Evolutionary conservation across 2,888 invertebrate species (phyloP), one percentile per base, ranked within the genome.

Genomic region (Heliconius cydno): DNA sequence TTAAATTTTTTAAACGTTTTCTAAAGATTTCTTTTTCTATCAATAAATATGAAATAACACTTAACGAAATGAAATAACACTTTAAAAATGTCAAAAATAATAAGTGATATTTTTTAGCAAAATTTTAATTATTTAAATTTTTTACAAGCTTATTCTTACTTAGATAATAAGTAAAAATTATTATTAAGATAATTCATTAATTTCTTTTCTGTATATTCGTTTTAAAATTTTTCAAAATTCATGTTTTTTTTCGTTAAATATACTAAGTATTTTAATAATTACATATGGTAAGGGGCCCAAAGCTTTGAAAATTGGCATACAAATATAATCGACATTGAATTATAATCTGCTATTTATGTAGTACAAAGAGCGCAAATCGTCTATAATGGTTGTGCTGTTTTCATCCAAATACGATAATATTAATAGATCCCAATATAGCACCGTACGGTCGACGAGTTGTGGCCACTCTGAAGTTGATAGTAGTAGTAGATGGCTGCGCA

Each of bases 371-470:
- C 79, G 71, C 81, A 79, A 77, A 71, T 79, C 77, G 71, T 75
- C 70, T 81, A 77, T 79, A 79, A 73, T 74, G 80, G 78, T 78
- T 79, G 80, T 81, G 80, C 78, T 73, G 28, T 79, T 72, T 76
- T 60, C 25, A 78, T 80, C 66, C 75, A 71, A 57, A 65, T 63
- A 80, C 76, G 67, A 63, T 76, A 65, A 76, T 72, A 63, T 66
- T 73, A 73, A 73, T 73, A 73, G 73, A 38, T 60, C 25, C 60
- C 60, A 73, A 34, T 57, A 60, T n/a, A n/a, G 60, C n/a, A 60
- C n/a, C n/a, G 9, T 60, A n/a, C n/a, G 60, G 60, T 4, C 60
- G n/a, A 60, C n/a, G 60, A 60, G 12, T 60, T n/a, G n/a, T n/a
- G n/a, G 60, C 60, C 52, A 6, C 6, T 19, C n/a, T 60, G 60